Evolutionary conservation across 2,888 invertebrate genomes (phyloP).

Genomic region (Andrena camellia): DNA sequence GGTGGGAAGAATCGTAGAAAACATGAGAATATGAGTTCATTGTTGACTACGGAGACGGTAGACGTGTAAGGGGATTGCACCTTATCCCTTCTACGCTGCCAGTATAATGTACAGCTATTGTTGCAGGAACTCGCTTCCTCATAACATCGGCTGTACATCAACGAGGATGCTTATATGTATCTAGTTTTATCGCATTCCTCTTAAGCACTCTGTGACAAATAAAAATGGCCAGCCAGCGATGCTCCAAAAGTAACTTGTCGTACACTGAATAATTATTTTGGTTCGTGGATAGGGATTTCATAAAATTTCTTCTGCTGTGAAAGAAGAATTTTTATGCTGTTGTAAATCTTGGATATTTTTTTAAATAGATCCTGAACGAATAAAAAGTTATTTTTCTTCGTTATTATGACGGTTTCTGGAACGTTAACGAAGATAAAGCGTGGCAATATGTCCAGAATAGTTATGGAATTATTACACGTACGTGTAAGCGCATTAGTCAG

Average conservation of each 20-base stretch:
- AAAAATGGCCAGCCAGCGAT: conserved; percentile 8
- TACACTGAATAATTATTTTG: background rate
- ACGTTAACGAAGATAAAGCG: no score
- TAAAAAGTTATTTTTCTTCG: no score
- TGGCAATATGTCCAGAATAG: no score
- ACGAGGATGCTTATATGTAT: conserved; percentile 56
- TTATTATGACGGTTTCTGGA: no score
- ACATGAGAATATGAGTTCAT: conserved; percentile 74
- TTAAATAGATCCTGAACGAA: no score
- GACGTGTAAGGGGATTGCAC: conserved; percentile 65
- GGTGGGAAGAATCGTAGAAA: conserved; percentile 64
- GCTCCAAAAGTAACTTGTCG: background rate
- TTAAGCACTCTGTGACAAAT: conserved; percentile 18
- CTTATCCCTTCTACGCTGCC: conserved; percentile 62
- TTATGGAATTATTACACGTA: no score
- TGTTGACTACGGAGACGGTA: conserved; percentile 56
- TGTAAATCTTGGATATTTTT: no score
- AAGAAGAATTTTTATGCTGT: background rate
- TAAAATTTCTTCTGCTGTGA: no score
- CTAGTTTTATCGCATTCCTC: conserved; percentile 64
- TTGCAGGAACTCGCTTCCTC: conserved; percentile 68
- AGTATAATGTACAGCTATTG: conserved; percentile 71
- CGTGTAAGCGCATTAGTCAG: no score
- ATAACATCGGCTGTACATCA: conserved; percentile 64
- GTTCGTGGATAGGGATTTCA: background rate